phyloP scores from a whole-genome alignment of 2,888 invertebrate species.

The Callimorpha dominula region DNA sequence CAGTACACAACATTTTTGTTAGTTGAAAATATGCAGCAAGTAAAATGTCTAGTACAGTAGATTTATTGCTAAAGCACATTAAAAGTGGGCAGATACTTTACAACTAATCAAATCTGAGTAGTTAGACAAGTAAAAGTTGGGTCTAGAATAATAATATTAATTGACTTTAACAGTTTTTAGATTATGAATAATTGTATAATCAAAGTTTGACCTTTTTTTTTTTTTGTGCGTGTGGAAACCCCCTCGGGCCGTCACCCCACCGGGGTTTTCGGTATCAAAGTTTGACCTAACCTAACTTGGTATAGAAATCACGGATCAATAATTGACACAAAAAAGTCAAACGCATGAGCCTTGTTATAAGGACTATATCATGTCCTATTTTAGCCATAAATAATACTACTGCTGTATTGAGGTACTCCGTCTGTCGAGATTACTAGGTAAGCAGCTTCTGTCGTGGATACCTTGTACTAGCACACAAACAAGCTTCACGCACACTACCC shows the following conservation, averaged over 20 bases:
- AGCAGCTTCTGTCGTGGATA: conserved; percentile 43
- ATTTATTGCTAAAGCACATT: too few species aligned
- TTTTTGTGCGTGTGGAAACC: too few species aligned
- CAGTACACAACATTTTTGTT: too few species aligned
- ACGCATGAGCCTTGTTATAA: conserved; percentile 14
- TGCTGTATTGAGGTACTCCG: background rate
- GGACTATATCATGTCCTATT: conserved; percentile 26
- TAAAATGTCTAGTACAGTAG: too few species aligned
- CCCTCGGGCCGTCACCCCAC: too few species aligned
- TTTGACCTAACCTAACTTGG: background rate
- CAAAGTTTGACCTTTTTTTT: background rate
- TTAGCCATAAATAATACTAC: conserved; percentile 32
- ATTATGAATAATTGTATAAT: background rate
- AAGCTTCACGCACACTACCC: conserved; percentile 46
- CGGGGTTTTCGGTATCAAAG: too few species aligned
- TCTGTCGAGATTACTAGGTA: conserved; percentile 49
- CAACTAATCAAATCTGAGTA: too few species aligned
- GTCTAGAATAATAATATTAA: too few species aligned
- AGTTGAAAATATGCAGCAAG: too few species aligned
- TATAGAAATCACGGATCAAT: background rate
- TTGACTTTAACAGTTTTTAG: too few species aligned
- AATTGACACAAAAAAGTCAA: conserved; percentile 7
- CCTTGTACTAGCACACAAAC: conserved; percentile 51
- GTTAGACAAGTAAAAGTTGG: too few species aligned
- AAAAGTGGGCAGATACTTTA: too few species aligned